Evolutionary conservation across 2,113 vertebrate genomes (phyloP), one percentile per base, ranked within the genome.

Genomic region (Delphinus delphis): DNA sequence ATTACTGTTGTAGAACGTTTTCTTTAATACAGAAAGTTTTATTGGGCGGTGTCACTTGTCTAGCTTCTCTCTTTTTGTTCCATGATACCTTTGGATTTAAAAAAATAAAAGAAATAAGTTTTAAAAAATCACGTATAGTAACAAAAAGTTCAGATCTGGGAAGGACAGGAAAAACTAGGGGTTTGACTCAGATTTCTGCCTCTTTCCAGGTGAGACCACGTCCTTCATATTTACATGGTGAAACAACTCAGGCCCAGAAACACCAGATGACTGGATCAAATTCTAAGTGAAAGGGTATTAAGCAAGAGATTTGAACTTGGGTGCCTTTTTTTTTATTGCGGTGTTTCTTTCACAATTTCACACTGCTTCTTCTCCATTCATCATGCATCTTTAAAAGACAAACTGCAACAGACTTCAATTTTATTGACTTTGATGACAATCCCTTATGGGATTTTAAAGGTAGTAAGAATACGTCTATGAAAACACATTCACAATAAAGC

Each of bases 401-500:
- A 71, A 96, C 20, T 47, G 14, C 44, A 90, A 38, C 20, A 70
- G 41, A 18, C 14, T 74, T 73, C 5, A 38, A 25, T 88, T 74
- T 76, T 83, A 87, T 62, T 79, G 38, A 87, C 62, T 89, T 55
- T 74, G 73, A 86, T 26, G 91, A 83, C 74, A 79, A 89, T 92
- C 70, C 31, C 38, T 65, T 92, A 14, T 68, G 62, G 93, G 91
- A 93, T 44, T 18, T 14, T 65, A 89, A 80, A 92, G 87, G 26
- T 23, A 2, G 9, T 88, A 77, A 92, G 31, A 83, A 26, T 65
- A 62, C 38, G 4, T 63, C 90, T 60, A 25, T 76, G 62, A 82
- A 84, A 95, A 92, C 11, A 62, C 2, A 74, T 38, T 84, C 67
- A 68, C 3, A 13, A 44, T 62, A 82, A 96, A 74, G 36, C 58